Percentiles rank a stretch among this genome's conserved stretches.
Conservation (phyloP, 2,113 vertebrate genomes). For the Copsychus sechellarum region DNA sequence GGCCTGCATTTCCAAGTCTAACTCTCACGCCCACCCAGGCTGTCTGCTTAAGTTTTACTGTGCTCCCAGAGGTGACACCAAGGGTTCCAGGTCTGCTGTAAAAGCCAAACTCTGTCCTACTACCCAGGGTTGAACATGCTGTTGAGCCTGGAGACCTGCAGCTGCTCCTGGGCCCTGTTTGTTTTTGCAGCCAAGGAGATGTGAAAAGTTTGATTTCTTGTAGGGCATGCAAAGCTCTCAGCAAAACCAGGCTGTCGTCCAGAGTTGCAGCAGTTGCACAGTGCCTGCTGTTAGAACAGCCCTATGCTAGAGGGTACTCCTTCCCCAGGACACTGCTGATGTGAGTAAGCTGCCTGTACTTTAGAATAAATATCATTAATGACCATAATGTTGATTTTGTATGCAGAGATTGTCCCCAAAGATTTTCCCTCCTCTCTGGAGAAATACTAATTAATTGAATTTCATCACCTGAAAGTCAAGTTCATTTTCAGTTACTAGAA, state of each 20-base stretch:
- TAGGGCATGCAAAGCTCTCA: neutral
- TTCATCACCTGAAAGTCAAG: conserved; percentile 15
- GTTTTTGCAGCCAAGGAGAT: neutral
- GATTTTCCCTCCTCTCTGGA: neutral
- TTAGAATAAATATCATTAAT: neutral
- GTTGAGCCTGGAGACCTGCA: neutral
- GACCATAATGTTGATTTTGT: neutral
- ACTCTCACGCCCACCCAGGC: rapidly evolving
- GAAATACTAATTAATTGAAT: conserved; percentile 5
- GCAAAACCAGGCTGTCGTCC: neutral
- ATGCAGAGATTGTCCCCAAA: neutral
- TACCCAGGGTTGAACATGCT: rapidly evolving
- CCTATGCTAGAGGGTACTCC: rapidly evolving
- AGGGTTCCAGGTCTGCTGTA: neutral
- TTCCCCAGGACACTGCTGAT: neutral
- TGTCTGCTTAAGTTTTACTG: neutral
- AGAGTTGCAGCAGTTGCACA: neutral
- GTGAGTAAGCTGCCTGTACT: neutral
- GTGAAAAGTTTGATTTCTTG: neutral
- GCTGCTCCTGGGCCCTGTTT: neutral
- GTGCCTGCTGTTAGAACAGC: neutral
- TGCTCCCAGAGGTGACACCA: neutral
- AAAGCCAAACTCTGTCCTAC: neutral
- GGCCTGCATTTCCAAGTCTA: neutral
- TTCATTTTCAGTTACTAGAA: conserved; percentile 15